Base-by-base conservation (phyloP, 2,888 invertebrate genomes). In the Xanthorhoe spadicearia region DNA sequence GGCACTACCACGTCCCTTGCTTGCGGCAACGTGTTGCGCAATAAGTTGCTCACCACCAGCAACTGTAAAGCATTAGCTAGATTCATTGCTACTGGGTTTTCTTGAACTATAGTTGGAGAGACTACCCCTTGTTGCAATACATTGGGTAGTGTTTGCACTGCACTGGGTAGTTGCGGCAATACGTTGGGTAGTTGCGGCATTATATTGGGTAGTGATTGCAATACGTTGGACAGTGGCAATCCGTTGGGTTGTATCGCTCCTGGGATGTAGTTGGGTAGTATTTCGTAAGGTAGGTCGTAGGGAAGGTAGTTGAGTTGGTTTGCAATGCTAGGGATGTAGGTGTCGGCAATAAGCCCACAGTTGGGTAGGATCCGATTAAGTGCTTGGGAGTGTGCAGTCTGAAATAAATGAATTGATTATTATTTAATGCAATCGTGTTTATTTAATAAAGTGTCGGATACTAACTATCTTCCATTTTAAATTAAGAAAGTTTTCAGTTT, bases 31-130 rank as follows among this genome's bases (percentile, higher is more conserved):
- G 87, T 88, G 48, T 83, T 86, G 56, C 88, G 85, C 0, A 92
- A 64, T 1, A 91, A 69, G 58, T 86, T 91, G 73, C 89, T 89
- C 0, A 92, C 91, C 0, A 91, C 85, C 0, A 92, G 61, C 18
- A 92, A 72, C 52, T 92, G 91, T 3, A 92, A 71, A 0, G 89
- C 86, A 68, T 91, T 90, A 0, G 90, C 91, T 28, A 92, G 63
- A 54, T 85, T 91, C 55, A 86, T 90, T 0, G 90, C 89, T 0
- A 91, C 89, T 1, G 85, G 83, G 54, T 85, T 87, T 17, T 91
- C 91, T 66, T 89, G 87, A 1, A 87, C 83, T 0, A 89, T 81
- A 0, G 85, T 85, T 0, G 83, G 75, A 9, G 58, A 35, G 0
- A 35, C 35, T 0, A 64, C 52, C 9, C 28, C 49, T 15, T 32